Evolutionary conservation across 2,888 invertebrate genomes (phyloP), one percentile per base, ranked within the genome.

Genomic region (Eupithecia abbreviata): DNA sequence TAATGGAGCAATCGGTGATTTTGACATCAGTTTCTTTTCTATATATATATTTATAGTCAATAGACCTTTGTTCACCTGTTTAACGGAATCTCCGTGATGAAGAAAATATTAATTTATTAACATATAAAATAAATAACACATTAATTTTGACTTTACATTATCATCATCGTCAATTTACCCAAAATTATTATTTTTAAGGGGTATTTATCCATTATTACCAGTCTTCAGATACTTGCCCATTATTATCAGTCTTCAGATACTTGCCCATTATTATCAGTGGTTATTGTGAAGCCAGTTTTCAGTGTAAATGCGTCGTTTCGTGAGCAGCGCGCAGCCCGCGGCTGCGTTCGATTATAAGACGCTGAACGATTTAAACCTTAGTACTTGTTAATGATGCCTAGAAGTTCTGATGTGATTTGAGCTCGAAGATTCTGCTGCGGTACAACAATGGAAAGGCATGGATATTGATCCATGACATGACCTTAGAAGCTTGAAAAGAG

Each of bases 341-440:
- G 92, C 91, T 87, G 87, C 78, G 89, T 90, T 87, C 88, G 86
- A 87, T 87, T 87, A 85, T 87, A 89, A 89, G 86, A 90, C 89
- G 89, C 82, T 85, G 82, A 82, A 77, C 85, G 85, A 86, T 85
- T 88, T 87, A 86, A 88, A 86, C 87, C 84, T 85, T 82, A 86
- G 85, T 74, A 76, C 78, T 76, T 78, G 78, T 76, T 76, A 78
- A 78, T 78, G 76, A 78, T 78, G 76, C 72, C 76, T 76, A 30
- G 73, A 43, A 55, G 71, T 73, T 51, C 75, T 78, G 74, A 79
- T 72, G n/a, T 42, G 76, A 78, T 69, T 78, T 80, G 73, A 77
- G 73, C 76, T 47, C 30, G 77, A 74, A 81, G 67, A 78, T 75
- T 82, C 43, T 42, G 68, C 42, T 18, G 70, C 74, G 65, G 30